A percentile compares a stretch with the other conserved stretches of the same genome.
These are phyloP conservation scores for Hypsopygia costalis DNA, from an alignment of 2,888 invertebrate genomes.

Conservation along the genomic window DNA sequence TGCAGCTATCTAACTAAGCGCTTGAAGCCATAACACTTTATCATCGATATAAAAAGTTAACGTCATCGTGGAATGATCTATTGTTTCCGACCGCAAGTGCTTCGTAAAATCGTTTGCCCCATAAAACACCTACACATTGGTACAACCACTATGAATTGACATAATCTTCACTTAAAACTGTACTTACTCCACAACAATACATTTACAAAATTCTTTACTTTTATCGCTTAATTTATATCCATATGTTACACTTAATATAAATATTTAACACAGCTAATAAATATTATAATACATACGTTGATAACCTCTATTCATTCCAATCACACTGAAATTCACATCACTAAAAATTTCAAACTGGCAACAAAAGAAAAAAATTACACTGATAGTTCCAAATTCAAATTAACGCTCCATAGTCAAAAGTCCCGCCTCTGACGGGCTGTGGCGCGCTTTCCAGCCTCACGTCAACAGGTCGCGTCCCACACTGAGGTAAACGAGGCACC, in stretches of 20 bases:
- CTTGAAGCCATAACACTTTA: too few species aligned
- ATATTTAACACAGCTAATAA: too few species aligned
- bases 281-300: conserved; percentile 1
- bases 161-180: too few species aligned
- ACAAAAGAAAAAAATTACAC: conserved; percentile 17
- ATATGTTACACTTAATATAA: too few species aligned
- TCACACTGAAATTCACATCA: neutral
- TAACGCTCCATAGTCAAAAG: conserved; percentile 39
- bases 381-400: conserved; percentile 19
- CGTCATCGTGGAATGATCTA: conserved; percentile 31
- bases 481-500: conserved; percentile 53
- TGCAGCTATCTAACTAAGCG: too few species aligned
- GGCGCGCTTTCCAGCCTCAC: conserved; percentile 57
- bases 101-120: conserved; percentile 32
- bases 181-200: too few species aligned
- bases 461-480: conserved; percentile 76
- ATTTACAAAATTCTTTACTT: too few species aligned
- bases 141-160: too few species aligned
- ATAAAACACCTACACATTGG: too few species aligned
- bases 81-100: conserved; percentile 37
- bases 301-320: conserved; percentile 1
- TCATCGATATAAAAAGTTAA: conserved; percentile 14
- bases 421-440: conserved; percentile 34
- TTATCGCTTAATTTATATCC: too few species aligned
- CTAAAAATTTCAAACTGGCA: conserved; percentile 9